Base-by-base conservation (phyloP, 2,888 invertebrate species). In the Cantharis lateralis region DNA sequence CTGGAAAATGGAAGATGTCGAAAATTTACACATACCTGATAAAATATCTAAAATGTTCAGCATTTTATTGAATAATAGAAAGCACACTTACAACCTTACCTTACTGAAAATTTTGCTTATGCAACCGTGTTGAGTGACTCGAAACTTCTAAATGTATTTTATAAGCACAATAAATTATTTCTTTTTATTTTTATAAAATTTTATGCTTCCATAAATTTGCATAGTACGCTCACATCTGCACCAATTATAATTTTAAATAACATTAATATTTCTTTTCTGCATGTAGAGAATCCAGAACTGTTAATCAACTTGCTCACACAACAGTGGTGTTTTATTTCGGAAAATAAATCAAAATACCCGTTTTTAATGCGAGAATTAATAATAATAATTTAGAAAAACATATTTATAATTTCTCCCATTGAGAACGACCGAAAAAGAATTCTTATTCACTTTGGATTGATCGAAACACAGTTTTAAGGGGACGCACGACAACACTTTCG, bases 1-100 rank as follows among this genome's bases (percentile, higher is more conserved):
- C 63, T 77, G 64, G 75, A 75, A 77, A 77, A 77, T 74, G 71
- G 73, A 74, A 75, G 71, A 71, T 63, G 70, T 15, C 64, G 48
- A 61, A 16, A 32, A 62, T 69, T 70, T 63, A 20, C 62, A 61
- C 68, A 24, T 26, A 73, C 72, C 16, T 48, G 72, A 72, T 66
- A 15, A 18, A 48, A 66, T 48, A 48, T 48, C 48, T 48, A 48
- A 48, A 48, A 48, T 48, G n/a, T 48, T 48, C 48, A n/a, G n/a
- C 48, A 1, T 48, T 48, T 48, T 48, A 48, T 48, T 48, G 48
- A 48, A 48, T 48, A 48, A n/a, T 48, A n/a, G 48, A 48, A 48
- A 48, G n/a, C 48, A 48, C 48, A 48, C n/a, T 48, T 48, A n/a
- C 48, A n/a, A n/a, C 1, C 2, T 5, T n/a, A 48, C 48, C 48